Percentiles rank a stretch among this genome's conserved stretches.
Evolutionary conservation across 2,888 invertebrate genomes (phyloP).

Genomic region (Eilema griseolum): DNA sequence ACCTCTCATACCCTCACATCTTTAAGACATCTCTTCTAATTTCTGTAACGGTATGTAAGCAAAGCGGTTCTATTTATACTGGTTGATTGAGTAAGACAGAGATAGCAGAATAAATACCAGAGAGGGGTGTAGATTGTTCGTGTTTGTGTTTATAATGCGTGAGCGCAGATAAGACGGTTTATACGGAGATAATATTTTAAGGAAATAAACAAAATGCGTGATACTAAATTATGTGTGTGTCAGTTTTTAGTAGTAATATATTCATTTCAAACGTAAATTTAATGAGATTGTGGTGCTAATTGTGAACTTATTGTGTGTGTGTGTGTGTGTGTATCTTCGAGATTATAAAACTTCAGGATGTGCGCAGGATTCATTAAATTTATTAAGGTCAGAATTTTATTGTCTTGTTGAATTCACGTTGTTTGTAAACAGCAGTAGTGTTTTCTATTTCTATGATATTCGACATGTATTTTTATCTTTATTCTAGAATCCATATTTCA

Average conservation of each 20-base stretch:
- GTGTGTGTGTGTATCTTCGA: background rate
- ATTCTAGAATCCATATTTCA: too few relatives aligned
- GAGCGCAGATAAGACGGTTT: slow-evolving; percentile 27
- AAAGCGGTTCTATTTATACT: slow-evolving; percentile 34
- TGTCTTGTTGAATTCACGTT: background rate
- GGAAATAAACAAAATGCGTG: slow-evolving; percentile 19
- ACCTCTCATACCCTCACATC: slow-evolving; percentile 20
- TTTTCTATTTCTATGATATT: background rate
- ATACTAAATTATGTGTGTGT: background rate
- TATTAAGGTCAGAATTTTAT: slow-evolving; percentile 47
- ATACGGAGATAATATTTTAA: slow-evolving; percentile 10
- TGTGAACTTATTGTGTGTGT: background rate
- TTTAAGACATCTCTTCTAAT: slow-evolving; percentile 8
- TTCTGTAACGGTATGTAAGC: slow-evolving; percentile 17
- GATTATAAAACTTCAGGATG: slow-evolving; percentile 31
- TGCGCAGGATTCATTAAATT: slow-evolving; percentile 46
- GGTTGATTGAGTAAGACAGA: slow-evolving; percentile 27
- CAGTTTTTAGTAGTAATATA: background rate
- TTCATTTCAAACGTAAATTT: background rate
- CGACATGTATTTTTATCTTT: background rate
- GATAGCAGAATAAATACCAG: slow-evolving; percentile 29
- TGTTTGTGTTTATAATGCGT: slow-evolving; percentile 41
- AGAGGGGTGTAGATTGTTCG: slow-evolving; percentile 19
- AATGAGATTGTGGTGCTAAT: background rate
- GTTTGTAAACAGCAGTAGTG: background rate